Conservation (phyloP, 2,888 invertebrate species). For the Sphaerolaimus hirsutus region DNA sequence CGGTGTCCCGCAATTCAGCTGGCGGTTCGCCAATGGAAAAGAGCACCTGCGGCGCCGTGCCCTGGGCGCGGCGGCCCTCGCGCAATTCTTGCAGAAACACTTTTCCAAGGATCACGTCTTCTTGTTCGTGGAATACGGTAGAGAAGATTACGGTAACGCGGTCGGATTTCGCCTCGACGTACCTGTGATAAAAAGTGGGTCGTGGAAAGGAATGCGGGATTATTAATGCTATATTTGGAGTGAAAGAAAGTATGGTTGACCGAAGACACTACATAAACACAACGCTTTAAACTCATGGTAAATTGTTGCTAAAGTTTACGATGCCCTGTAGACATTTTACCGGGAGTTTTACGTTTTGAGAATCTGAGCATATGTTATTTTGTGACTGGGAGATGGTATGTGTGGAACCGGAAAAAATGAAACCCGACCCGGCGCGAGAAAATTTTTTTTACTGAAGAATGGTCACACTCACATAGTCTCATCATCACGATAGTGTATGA, state of each 20-base stretch:
- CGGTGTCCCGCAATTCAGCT: slow-evolving; percentile 63
- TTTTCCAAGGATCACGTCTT: slow-evolving; percentile 92
- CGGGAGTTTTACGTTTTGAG: too few species aligned
- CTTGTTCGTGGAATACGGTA: slow-evolving; percentile 90
- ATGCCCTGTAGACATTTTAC: too few species aligned
- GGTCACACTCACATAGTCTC: slow-evolving; percentile 74
- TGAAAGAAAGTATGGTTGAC: too few species aligned
- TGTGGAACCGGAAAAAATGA: too few species aligned
- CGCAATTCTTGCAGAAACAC: slow-evolving; percentile 97
- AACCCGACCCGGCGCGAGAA: too few species aligned
- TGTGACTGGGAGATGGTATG: too few species aligned
- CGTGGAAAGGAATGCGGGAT: background rate
- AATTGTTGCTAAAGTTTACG: too few species aligned
- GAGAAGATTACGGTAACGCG: slow-evolving; percentile 96
- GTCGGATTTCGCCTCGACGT: slow-evolving; percentile 89
- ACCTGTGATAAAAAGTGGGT: too few species aligned
- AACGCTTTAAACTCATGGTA: too few species aligned
- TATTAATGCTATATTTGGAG: background rate
- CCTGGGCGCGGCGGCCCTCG: slow-evolving; percentile 80
- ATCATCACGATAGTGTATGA: slow-evolving; percentile 92
- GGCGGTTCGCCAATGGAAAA: slow-evolving; percentile 77
- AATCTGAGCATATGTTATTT: too few species aligned
- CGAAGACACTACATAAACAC: too few species aligned
- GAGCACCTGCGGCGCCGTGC: slow-evolving; percentile 48
- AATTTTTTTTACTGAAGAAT: slow-evolving; percentile 1